phyloP scores from a whole-genome alignment of 2,888 invertebrate genomes.

The Thera britannica region DNA sequence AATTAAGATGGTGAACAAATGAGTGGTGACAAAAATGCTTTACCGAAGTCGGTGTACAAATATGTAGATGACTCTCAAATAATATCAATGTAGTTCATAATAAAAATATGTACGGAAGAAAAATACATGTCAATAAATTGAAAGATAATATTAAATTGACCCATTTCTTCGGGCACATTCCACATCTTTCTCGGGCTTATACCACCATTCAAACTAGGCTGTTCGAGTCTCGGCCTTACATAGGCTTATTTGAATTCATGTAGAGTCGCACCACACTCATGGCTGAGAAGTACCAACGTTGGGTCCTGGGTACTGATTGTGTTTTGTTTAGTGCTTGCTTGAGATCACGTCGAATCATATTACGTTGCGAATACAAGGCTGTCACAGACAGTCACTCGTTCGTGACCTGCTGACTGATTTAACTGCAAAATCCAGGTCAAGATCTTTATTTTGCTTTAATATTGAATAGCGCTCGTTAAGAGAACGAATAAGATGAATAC shows the following conservation, averaged over 20 bases:
- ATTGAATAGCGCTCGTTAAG: slow-evolving; percentile 60
- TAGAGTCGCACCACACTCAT: slow-evolving; percentile 30
- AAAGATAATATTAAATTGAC: too few relatives aligned
- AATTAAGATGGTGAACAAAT: too few relatives aligned
- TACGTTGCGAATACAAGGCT: slow-evolving; percentile 73
- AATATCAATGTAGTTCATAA: too few relatives aligned
- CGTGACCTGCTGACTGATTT: slow-evolving; percentile 82
- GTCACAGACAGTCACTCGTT: slow-evolving; percentile 78
- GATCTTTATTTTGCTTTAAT: slow-evolving; percentile 77
- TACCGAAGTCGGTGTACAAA: too few relatives aligned
- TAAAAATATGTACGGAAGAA: too few relatives aligned
- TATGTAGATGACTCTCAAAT: too few relatives aligned
- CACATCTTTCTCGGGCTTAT: too few relatives aligned
- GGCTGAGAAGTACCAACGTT: slow-evolving; percentile 29
- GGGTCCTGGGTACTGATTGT: slow-evolving; percentile 43
- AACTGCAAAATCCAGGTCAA: slow-evolving; percentile 75
- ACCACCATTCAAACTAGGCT: neutral
- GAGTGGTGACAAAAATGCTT: too few relatives aligned
- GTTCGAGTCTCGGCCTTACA: slow-evolving; percentile 12
- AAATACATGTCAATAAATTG: too few relatives aligned
- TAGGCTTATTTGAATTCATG: slow-evolving; percentile 33
- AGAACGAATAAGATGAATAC: slow-evolving; percentile 20
- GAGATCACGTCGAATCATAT: slow-evolving; percentile 64
- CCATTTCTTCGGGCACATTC: too few relatives aligned
- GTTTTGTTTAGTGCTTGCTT: slow-evolving; percentile 57